phyloP scores from a whole-genome alignment of 2,888 invertebrate genomes.

The Zelleria hepariella region DNA sequence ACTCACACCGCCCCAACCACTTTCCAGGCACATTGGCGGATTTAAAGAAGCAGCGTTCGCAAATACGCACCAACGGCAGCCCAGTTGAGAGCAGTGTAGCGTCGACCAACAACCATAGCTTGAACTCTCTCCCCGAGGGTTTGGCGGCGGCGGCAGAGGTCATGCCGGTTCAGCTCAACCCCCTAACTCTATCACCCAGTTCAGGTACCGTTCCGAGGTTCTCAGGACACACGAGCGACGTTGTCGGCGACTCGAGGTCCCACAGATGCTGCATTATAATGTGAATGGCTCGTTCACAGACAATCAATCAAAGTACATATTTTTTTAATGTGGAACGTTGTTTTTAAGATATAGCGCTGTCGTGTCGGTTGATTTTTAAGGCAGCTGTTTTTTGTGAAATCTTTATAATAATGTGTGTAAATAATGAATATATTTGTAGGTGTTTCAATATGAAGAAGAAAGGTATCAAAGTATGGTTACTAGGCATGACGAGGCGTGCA shows the following conservation, averaged over 20 bases:
- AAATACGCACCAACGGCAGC: slow-evolving; percentile 79
- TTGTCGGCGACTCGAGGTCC: slow-evolving; percentile 79
- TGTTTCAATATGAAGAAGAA: background rate
- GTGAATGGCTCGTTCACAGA: slow-evolving; percentile 42
- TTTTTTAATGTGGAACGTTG: background rate
- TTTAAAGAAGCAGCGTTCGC: slow-evolving; percentile 92
- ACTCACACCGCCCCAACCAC: slow-evolving; percentile 5
- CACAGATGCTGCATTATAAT: slow-evolving; percentile 82
- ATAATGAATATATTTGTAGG: background rate
- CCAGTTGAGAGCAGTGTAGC: slow-evolving; percentile 59
- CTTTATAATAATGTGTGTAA: background rate
- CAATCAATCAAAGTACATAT: background rate
- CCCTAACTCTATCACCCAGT: slow-evolving; percentile 54
- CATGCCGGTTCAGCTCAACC: slow-evolving; percentile 58
- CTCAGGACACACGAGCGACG: slow-evolving; percentile 83
- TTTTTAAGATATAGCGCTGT: background rate
- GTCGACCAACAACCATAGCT: slow-evolving; percentile 55
- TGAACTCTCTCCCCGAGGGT: slow-evolving; percentile 56
- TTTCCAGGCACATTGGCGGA: slow-evolving; percentile 86
- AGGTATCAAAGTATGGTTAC: background rate
- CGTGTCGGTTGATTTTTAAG: background rate
- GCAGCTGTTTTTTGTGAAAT: background rate
- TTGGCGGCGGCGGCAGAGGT: slow-evolving; percentile 39
- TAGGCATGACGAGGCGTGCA: background rate
- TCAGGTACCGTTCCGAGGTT: slow-evolving; percentile 70